These are phyloP conservation scores for Aselliscus stoliczkanus DNA, from an alignment of 2,797 vertebrate genomes.

Conservation along the genomic window DNA sequence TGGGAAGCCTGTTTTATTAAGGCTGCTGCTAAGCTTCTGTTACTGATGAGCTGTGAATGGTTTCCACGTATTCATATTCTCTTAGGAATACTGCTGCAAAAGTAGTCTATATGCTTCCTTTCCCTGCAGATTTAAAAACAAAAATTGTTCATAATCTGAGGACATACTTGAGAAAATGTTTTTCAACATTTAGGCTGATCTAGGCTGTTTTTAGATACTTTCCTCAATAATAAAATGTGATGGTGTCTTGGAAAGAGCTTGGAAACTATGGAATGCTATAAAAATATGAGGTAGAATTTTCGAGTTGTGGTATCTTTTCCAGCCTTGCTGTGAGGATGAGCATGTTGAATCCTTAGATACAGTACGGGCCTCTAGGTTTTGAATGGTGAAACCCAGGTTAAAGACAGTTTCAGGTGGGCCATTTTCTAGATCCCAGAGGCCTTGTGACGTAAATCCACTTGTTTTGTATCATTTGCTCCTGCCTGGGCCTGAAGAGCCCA, in stretches of 20 bases:
- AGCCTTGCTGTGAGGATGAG: neutral
- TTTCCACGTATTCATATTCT: neutral
- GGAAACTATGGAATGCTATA: neutral
- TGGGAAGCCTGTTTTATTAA: neutral
- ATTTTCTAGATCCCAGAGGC: neutral
- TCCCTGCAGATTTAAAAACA: neutral
- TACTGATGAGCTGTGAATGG: neutral
- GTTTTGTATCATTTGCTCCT: neutral
- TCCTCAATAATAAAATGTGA: neutral
- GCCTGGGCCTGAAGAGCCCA: neutral
- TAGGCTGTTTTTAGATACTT: neutral
- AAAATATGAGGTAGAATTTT: neutral
- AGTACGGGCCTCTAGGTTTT: neutral
- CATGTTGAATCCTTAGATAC: neutral
- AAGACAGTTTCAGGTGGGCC: neutral
- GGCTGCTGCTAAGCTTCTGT: neutral
- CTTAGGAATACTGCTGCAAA: neutral
- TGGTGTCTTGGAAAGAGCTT: neutral
- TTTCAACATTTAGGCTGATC: neutral
- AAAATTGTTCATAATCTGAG: neutral
- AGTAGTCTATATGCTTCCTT: neutral
- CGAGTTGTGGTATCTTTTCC: neutral
- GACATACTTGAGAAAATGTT: neutral
- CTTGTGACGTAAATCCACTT: neutral
- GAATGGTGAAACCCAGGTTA: neutral